Evolutionary conservation across 2,113 vertebrate species (phyloP), one percentile per base, ranked within the genome.

Genomic region (Oreochromis spilurus): DNA sequence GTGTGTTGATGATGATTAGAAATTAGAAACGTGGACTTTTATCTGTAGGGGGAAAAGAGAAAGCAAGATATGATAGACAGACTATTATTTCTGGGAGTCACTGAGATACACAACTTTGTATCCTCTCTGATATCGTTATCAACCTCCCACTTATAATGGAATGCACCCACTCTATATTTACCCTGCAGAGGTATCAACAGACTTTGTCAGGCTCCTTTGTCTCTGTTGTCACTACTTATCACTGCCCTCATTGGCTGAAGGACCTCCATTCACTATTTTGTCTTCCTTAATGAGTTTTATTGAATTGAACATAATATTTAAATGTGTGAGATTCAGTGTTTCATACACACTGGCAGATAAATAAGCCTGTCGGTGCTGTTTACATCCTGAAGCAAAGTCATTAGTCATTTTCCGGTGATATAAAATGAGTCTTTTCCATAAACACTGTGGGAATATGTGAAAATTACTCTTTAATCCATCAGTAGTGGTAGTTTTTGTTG

Each of bases 111-210:
- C 67, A 90, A 62, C 29, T 88, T 91, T 94, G 82, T 70, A 77
- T 91, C 75, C 84, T 91, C 13, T 85, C 81, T 82, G 84, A 88
- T 91, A 86, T 86, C n/a, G 77, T 90, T 91, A 93, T 93, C 91
- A 83, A 55, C 77, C 88, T 88, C 54, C 80, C 54, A 45, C 84
- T 89, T 93, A 87, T 91, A 89, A 91, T 88, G 91, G 91, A 84
- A 89, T 91, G 92, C 88, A 82, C 13, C 19, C 72, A 17, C 80
- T 87, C 91, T 94, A 94, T 94, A 91, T 94, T 93, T 94, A 93
- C 92, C 82, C 88, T 81, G 55, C 82, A 43, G 87, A 89, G 84
- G 87, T 87, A 90, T 89, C 88, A 91, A 43, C 86, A 88, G 57
- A 85, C 88, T 91, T 92, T 89, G 81, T 89, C 86, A 70, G 77